These are phyloP conservation scores for Falco concolor DNA, from an alignment of 2,797 vertebrate species.

Conservation along the genomic window DNA sequence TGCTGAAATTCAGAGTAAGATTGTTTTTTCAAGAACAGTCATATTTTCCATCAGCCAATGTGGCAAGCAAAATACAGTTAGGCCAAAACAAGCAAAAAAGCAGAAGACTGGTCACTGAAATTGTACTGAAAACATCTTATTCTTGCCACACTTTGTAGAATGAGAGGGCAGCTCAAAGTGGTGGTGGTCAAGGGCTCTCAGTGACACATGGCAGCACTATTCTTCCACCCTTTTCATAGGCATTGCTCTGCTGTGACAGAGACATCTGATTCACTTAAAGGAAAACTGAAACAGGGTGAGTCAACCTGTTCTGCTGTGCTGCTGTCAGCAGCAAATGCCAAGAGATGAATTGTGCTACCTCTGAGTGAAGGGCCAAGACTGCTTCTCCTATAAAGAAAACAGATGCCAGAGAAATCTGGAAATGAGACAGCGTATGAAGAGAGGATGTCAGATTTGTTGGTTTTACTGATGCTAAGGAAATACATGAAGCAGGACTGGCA, in stretches of 20 bases:
- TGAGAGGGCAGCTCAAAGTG: background rate
- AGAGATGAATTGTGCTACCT: background rate
- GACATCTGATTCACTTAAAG: background rate
- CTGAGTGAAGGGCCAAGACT: background rate
- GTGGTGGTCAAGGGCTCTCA: background rate
- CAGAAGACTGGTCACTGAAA: background rate
- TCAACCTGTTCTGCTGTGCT: background rate
- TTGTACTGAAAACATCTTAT: background rate
- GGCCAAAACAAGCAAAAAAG: background rate
- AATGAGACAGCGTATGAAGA: background rate
- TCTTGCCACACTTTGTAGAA: background rate
- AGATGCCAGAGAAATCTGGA: background rate
- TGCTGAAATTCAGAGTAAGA: background rate
- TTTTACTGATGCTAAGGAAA: background rate
- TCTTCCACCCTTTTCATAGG: background rate
- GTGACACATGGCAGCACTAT: accelerated
- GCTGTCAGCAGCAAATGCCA: background rate
- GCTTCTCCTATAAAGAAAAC: background rate
- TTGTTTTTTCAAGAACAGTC: background rate
- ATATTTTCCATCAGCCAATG: background rate
- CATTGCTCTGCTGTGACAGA: background rate
- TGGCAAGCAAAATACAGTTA: background rate
- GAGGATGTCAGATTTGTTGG: background rate
- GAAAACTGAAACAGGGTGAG: background rate
- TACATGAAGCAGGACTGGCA: background rate